phyloP scores from a whole-genome alignment of 2,113 vertebrate species.

The Sander lucioperca region DNA sequence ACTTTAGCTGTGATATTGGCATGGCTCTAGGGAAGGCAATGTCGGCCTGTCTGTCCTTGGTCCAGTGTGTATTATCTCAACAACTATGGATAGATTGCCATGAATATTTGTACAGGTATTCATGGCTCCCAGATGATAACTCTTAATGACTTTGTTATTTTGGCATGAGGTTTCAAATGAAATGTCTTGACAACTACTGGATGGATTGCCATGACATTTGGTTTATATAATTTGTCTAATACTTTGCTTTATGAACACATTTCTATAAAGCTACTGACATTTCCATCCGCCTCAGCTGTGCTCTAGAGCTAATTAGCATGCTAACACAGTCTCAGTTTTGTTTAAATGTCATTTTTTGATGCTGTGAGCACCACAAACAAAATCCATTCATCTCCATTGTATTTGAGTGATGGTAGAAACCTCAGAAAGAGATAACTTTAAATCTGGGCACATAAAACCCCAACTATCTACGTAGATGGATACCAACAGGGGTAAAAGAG shows the following conservation, averaged over 20 bases:
- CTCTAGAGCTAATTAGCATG: neutral
- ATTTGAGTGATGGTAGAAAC: neutral
- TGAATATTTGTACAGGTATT: neutral
- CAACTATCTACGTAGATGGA: too few species aligned
- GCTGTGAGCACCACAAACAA: too few species aligned
- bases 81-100: neutral
- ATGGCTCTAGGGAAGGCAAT: neutral
- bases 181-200: neutral
- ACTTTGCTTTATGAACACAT: neutral
- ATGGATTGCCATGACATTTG: neutral
- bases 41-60: neutral
- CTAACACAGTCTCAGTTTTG: neutral
- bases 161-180: neutral
- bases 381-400: neutral
- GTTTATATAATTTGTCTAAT: constrained; percentile 2
- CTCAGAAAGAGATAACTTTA: neutral
- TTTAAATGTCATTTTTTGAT: neutral
- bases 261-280: neutral
- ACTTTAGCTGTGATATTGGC: neutral
- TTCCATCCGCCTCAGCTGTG: neutral
- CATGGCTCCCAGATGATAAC: neutral
- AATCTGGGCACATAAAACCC: neutral
- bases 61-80: constrained; percentile 8
- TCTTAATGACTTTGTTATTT: neutral
- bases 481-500: neutral